These are phyloP conservation scores for Temnopleurus reevesii DNA, from an alignment of 53 echinoderm and acorn worm genomes.

Conservation along the genomic window DNA sequence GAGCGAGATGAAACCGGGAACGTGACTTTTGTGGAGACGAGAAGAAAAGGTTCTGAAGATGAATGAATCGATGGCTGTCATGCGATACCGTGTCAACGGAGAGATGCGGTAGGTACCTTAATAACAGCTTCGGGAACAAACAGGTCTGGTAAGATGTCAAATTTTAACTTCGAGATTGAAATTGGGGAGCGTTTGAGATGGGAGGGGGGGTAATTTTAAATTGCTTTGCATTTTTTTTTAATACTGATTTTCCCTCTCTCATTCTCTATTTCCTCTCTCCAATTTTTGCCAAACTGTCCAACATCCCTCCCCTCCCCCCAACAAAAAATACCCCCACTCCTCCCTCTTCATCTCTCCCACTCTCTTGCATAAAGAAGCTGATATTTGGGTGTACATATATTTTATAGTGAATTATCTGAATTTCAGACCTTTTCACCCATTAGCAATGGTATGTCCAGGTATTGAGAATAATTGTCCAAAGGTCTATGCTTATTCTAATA, in stretches of 20 bases:
- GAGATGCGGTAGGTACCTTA: background rate
- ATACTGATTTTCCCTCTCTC: background rate
- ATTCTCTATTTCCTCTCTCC: background rate
- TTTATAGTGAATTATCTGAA: too few relatives aligned
- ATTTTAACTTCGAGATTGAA: background rate
- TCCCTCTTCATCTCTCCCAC: background rate
- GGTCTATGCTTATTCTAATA: too few relatives aligned
- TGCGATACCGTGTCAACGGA: slow-evolving; percentile 4
- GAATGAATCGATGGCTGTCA: slow-evolving; percentile 36
- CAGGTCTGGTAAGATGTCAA: slow-evolving; percentile 4
- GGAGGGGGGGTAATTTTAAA: too few relatives aligned
- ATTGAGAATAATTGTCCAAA: too few relatives aligned
- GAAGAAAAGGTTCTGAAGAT: background rate
- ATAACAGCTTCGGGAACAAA: background rate
- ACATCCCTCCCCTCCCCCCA: background rate
- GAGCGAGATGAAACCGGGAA: background rate
- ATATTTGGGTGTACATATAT: too few relatives aligned
- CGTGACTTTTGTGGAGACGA: background rate
- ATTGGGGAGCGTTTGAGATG: background rate
- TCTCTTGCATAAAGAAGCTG: too few relatives aligned
- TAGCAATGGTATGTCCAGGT: too few relatives aligned
- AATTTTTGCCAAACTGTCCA: background rate
- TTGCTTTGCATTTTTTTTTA: too few relatives aligned
- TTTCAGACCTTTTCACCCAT: too few relatives aligned
- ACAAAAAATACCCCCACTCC: background rate